phyloP scores from a whole-genome alignment of 1,140 invertebrate genomes.

The Drosophila azteca region DNA sequence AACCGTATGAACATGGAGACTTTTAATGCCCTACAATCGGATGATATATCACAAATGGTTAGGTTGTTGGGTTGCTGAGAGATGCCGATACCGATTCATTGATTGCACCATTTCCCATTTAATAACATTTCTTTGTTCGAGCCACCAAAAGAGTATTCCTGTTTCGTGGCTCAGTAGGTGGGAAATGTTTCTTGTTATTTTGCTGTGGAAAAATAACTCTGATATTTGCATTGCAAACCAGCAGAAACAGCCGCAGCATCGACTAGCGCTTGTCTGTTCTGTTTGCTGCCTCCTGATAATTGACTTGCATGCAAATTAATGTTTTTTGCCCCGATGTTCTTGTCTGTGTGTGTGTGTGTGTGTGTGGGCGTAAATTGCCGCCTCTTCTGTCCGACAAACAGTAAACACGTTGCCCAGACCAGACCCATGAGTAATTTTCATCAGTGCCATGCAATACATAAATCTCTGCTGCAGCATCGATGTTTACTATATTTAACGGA shows the following conservation, averaged over 20 bases:
- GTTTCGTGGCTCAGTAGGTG: conserved; percentile 7
- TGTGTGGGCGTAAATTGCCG: conserved; percentile 55
- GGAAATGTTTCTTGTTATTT: not conserved
- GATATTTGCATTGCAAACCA: conserved; percentile 47
- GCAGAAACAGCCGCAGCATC: conserved; percentile 33
- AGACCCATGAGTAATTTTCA: conserved; percentile 52
- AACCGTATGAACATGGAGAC: not conserved
- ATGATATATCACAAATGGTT: no score
- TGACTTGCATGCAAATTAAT: conserved; percentile 80
- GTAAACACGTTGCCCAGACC: conserved; percentile 42
- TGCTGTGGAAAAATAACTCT: conserved; percentile 44
- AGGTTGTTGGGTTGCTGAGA: no score
- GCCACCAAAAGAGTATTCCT: conserved; percentile 8
- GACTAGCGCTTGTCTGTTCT: conserved; percentile 33
- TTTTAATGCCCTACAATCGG: not conserved
- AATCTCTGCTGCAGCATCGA: conserved; percentile 47
- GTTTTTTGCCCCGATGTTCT: conserved; percentile 51
- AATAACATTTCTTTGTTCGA: not conserved
- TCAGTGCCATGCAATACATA: conserved; percentile 44
- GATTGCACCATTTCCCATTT: no score
- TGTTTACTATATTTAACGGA: conserved; percentile 56
- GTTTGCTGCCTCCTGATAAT: conserved; percentile 62
- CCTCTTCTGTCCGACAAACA: conserved; percentile 59
- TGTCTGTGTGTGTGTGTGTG: not conserved
- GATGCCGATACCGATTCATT: not conserved